phyloP scores from a whole-genome alignment of 1,140 invertebrate genomes.

The Pseudomyrmex pallidus region DNA sequence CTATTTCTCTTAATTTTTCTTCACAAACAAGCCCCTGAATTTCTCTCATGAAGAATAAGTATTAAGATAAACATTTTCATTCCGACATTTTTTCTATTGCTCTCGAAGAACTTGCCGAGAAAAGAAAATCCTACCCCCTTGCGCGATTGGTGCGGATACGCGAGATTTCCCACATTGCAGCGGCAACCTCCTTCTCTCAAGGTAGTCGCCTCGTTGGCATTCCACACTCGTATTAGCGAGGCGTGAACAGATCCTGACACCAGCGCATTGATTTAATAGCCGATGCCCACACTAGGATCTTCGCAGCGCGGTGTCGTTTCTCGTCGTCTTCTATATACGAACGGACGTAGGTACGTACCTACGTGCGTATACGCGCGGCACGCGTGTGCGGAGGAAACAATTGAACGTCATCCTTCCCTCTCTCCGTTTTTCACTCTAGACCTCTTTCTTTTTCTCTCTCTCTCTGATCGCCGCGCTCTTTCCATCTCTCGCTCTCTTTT shows the following conservation, averaged over 20 bases:
- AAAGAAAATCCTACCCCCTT: slow-evolving; percentile 7
- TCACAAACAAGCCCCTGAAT: too few relatives aligned
- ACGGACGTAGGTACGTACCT: slow-evolving; percentile 76
- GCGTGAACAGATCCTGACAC: slow-evolving; percentile 82
- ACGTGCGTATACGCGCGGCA: slow-evolving; percentile 74
- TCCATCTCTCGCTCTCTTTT: slow-evolving; percentile 48
- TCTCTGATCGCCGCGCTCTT: slow-evolving; percentile 47
- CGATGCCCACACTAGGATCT: slow-evolving; percentile 80
- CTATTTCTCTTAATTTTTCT: too few relatives aligned
- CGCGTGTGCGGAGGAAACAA: slow-evolving; percentile 85
- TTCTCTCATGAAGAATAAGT: too few relatives aligned
- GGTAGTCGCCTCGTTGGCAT: slow-evolving; percentile 71
- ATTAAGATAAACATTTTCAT: too few relatives aligned
- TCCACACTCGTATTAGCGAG: slow-evolving; percentile 80
- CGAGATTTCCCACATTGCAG: slow-evolving; percentile 41
- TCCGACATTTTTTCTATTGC: too few relatives aligned
- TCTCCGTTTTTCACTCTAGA: slow-evolving; percentile 66
- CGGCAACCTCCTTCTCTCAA: slow-evolving; percentile 27
- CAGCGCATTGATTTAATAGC: slow-evolving; percentile 84
- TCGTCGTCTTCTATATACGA: slow-evolving; percentile 47
- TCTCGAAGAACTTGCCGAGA: background rate
- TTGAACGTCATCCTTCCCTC: slow-evolving; percentile 79
- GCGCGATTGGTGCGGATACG: background rate
- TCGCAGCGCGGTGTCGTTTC: slow-evolving; percentile 49
- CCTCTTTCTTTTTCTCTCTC: slow-evolving; percentile 52